Base-by-base conservation (phyloP, 1,140 invertebrate genomes). In the Euura saliciscinereae region DNA sequence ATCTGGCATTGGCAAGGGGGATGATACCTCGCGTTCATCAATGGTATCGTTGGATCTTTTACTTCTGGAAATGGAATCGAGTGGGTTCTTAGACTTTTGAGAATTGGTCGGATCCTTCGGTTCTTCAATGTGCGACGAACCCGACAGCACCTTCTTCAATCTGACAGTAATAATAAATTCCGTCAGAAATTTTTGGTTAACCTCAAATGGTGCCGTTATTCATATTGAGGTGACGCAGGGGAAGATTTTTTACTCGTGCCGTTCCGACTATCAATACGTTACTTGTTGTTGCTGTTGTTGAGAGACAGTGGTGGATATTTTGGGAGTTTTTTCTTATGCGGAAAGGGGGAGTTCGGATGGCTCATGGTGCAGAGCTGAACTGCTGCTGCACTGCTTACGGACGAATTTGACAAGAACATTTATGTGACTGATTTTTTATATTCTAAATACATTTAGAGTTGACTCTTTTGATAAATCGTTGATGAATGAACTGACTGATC, bases 201-300 rank as follows among this genome's bases (percentile, higher is more conserved):
- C 79, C 78, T 45, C 79, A 71, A 51, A 80, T 76, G 10, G 75
- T 44, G 5, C 65, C 28, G 28, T 28, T 28, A 28, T 28, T 28
- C 28, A 28, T 28, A 28, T 28, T 28, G 0, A 28, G 28, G 28
- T 28, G 28, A 28, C 28, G 28, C 28, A 28, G 28, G 28, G 28
- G 28, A 28, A 28, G 28, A 28, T 28, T 28, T 28, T 28, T 28
- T 28, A 28, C 28, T 28, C 28, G 28, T 28, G 28, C 28, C 28
- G 28, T 28, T 44, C 3, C 7, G 46, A 64, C 10, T 67, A 1
- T 6, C 11, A 45, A 59, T 65, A 69, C 28, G 65, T 46, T 78
- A 80, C 79, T 78, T 80, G 78, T 77, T 72, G 65, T 71, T 67
- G 68, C 45, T 76, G 45, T 73, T 72, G 4, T 51, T 69, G 43